Percentiles rank a stretch among this genome's conserved stretches.
Evolutionary conservation across 2,888 invertebrate genomes (phyloP).

Genomic region (Sinelater perroti): DNA sequence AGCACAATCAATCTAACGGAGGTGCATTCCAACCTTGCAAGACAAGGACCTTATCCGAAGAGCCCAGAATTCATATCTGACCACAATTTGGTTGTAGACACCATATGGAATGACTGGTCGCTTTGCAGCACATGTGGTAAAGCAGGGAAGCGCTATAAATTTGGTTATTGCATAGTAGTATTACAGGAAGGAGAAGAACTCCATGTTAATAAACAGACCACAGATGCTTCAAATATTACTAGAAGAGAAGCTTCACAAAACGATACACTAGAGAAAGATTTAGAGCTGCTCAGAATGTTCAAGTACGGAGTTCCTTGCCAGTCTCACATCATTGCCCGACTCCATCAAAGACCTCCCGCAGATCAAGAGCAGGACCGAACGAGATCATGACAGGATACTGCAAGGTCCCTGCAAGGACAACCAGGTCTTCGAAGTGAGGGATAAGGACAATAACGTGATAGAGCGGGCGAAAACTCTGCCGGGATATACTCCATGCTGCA

Average conservation of each 20-base stretch:
- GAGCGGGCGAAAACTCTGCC: conserved; percentile 70
- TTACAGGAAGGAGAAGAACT: no score
- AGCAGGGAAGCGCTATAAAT: conserved; percentile 66
- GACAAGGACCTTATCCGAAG: conserved; percentile 54
- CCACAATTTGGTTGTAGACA: conserved; percentile 61
- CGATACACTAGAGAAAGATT: conserved; percentile 34
- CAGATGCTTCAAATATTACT: background rate
- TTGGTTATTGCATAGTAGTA: conserved; percentile 69
- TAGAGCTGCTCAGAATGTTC: conserved; percentile 60
- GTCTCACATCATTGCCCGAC: conserved; percentile 64
- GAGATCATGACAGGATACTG: conserved; percentile 67
- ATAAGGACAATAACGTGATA: conserved; percentile 63
- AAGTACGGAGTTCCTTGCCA: conserved; percentile 68
- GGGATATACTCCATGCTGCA: conserved; percentile 67
- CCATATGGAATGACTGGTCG: conserved; percentile 72
- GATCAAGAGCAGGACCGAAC: conserved; percentile 61
- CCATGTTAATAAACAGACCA: no score
- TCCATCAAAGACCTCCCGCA: conserved; percentile 56
- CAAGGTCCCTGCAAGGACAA: conserved; percentile 63
- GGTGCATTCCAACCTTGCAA: conserved; percentile 50
- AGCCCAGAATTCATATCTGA: conserved; percentile 46
- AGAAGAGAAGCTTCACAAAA: background rate
- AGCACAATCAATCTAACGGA: conserved; percentile 52
- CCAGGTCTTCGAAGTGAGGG: conserved; percentile 63
- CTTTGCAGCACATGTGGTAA: conserved; percentile 69